phyloP scores from a whole-genome alignment of 30 jellyfish, hydroid and myxozoan genomes.

The Clytia hemisphaerica region DNA sequence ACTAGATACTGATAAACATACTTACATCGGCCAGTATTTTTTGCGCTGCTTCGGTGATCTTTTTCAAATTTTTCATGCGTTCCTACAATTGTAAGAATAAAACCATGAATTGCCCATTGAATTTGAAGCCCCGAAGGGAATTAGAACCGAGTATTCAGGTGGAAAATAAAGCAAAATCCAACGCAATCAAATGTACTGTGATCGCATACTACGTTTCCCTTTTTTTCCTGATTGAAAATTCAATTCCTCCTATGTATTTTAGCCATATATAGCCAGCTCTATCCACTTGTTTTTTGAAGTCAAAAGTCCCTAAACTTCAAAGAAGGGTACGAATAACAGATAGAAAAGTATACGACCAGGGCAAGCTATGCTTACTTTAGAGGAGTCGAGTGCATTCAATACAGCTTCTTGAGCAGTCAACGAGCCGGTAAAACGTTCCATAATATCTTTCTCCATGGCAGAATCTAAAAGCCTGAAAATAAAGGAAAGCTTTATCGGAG shows the following conservation, averaged over 20 bases:
- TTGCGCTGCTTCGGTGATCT: slow-evolving; percentile 32
- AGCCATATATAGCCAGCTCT: no score
- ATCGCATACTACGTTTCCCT: not conserved
- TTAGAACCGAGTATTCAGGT: no score
- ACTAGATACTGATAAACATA: not conserved
- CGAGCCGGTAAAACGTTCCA: slow-evolving; percentile 39
- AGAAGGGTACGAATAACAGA: no score
- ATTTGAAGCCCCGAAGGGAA: no score
- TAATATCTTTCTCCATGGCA: slow-evolving; percentile 28
- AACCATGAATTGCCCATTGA: not conserved
- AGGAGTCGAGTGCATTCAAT: slow-evolving; percentile 37
- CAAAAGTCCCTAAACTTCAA: no score
- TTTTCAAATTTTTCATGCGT: slow-evolving; percentile 20
- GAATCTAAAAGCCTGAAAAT: slow-evolving; percentile 49
- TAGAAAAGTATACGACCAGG: no score
- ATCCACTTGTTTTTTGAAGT: no score
- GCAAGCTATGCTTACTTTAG: slow-evolving; percentile 40
- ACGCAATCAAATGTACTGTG: slow-evolving; percentile 1
- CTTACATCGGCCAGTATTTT: slow-evolving; percentile 37
- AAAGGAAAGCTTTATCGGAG: not conserved
- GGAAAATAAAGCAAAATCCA: no score
- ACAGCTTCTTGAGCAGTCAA: slow-evolving; percentile 43
- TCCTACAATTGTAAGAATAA: not conserved
- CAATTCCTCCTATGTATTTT: no score
- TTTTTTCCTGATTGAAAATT: no score